Evolutionary conservation across 2,113 vertebrate species (phyloP).

Genomic region (Spilogale gracilis): DNA sequence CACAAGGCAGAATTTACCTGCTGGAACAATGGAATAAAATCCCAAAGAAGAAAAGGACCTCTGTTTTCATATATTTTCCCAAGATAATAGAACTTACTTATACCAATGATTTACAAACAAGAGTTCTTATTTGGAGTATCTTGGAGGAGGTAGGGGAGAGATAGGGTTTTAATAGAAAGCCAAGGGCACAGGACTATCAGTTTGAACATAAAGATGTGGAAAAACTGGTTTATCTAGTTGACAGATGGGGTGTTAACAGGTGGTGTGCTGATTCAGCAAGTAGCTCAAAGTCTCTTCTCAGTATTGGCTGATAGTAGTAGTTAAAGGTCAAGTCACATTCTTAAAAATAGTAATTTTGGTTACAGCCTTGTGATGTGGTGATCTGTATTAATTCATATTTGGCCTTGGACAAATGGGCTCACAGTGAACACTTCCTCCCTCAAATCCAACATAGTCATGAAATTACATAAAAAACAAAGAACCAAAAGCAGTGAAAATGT

Average conservation of each 20-base stretch:
- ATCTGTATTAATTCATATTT: not conserved
- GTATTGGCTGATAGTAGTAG: not conserved
- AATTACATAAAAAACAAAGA: slow-evolving; percentile 8
- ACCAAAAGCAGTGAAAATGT: slow-evolving; percentile 22
- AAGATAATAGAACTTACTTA: not conserved
- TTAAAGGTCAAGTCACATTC: not conserved
- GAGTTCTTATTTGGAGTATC: not conserved
- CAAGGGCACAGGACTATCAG: not conserved
- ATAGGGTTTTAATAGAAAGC: not conserved
- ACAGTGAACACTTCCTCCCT: not conserved
- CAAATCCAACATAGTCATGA: not conserved
- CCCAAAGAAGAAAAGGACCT: not conserved
- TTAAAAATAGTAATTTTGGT: not conserved
- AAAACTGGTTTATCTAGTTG: not conserved
- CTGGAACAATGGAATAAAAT: slow-evolving; percentile 20
- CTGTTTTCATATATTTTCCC: not conserved
- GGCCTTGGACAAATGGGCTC: slow-evolving; percentile 11
- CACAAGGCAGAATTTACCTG: not conserved
- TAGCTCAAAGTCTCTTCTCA: not conserved
- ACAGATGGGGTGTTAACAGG: not conserved
- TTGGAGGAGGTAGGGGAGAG: not conserved
- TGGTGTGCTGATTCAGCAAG: not conserved
- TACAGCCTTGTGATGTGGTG: not conserved
- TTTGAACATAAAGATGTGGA: not conserved
- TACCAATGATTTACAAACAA: not conserved